These are phyloP conservation scores for Timema podura DNA, from an alignment of 2,888 invertebrate genomes.

Conservation along the genomic window DNA sequence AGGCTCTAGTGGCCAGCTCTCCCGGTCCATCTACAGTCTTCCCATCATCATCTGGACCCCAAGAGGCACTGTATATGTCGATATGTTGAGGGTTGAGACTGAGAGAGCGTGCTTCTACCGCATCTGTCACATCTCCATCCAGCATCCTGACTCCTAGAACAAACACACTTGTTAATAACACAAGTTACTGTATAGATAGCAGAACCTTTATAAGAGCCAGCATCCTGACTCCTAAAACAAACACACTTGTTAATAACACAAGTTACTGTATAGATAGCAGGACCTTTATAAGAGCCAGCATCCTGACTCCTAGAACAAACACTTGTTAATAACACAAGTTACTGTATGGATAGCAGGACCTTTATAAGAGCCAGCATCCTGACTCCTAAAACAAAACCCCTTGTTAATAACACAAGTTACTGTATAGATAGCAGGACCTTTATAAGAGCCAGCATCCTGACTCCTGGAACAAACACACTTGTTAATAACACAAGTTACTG, in stretches of 20 bases:
- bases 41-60: constrained; percentile 98
- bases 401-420: no score
- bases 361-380: constrained; percentile 79
- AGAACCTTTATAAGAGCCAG: constrained; percentile 52
- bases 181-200: no score
- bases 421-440: no score
- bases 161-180: not conserved
- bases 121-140: constrained; percentile 97
- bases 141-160: constrained; percentile 88
- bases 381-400: no score
- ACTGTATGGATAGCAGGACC: no score
- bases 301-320: constrained; percentile 72
- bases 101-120: constrained; percentile 93
- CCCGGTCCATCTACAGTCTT: constrained; percentile 98
- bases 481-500: no score
- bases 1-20: constrained; percentile 88
- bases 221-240: constrained; percentile 82
- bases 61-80: constrained; percentile 96
- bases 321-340: no score
- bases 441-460: no score
- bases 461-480: no score
- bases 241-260: not conserved
- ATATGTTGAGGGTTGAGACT: constrained; percentile 94
- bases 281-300: constrained; percentile 64
- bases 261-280: no score